A percentile compares a stretch with the other conserved stretches of the same genome.
Conservation (phyloP, 2,888 invertebrate genomes). For the Smittia aterrima region DNA sequence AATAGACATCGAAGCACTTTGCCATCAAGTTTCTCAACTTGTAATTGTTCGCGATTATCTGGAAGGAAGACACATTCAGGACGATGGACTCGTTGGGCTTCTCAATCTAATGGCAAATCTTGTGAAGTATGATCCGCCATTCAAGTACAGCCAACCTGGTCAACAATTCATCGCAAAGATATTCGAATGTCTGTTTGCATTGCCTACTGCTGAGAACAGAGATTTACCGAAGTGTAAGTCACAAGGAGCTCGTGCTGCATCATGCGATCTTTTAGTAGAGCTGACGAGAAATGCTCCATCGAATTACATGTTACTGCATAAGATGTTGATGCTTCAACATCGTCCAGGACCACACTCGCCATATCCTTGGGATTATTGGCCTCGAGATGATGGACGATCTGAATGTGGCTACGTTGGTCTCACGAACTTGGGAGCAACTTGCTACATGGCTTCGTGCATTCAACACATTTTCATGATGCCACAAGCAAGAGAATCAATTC, state of each 20-base stretch:
- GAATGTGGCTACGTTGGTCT: conserved; percentile 94
- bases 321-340: conserved; percentile 81
- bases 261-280: conserved; percentile 87
- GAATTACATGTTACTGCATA: conserved; percentile 81
- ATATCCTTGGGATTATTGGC: conserved; percentile 98
- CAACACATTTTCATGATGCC: conserved; percentile 98
- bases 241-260: conserved; percentile 81
- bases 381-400: conserved; percentile 89
- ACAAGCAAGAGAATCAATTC: conserved; percentile 79
- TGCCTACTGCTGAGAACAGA: conserved; percentile 80
- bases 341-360: conserved; percentile 78
- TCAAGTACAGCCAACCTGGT: conserved; percentile 77
- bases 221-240: conserved; percentile 93
- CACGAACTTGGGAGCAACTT: conserved; percentile 93
- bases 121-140: conserved; percentile 83
- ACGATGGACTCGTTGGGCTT: conserved; percentile 86
- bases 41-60: conserved; percentile 76
- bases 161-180: conserved; percentile 61
- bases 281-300: conserved; percentile 79
- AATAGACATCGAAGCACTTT: conserved; percentile 72
- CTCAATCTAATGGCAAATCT: conserved; percentile 83
- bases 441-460: conserved; percentile 97
- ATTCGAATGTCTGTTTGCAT: conserved; percentile 84
- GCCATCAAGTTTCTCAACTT: conserved; percentile 70
- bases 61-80: conserved; percentile 80